These are phyloP conservation scores for Lasioglossum baleicum DNA, from an alignment of 1,140 invertebrate genomes.

Conservation along the genomic window DNA sequence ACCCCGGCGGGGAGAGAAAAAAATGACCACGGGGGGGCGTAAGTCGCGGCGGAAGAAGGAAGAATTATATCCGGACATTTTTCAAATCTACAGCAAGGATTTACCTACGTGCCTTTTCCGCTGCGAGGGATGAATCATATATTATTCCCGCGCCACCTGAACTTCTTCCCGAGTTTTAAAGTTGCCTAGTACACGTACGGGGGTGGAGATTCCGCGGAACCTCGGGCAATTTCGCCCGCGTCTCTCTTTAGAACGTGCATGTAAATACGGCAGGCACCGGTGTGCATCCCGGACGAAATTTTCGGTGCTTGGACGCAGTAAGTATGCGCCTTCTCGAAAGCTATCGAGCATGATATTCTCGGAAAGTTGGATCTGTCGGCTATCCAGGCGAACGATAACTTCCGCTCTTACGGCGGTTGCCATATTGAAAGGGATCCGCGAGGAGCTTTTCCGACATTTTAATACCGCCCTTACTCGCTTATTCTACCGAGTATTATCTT, in stretches of 20 bases:
- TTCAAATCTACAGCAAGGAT: constrained; percentile 71
- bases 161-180: constrained; percentile 40
- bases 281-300: background rate
- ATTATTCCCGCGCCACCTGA: constrained; percentile 27
- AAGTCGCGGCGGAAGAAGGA: background rate
- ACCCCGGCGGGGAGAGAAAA: too few species aligned
- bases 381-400: too few species aligned
- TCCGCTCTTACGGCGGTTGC: too few species aligned
- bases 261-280: constrained; percentile 6
- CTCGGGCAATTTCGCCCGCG: constrained; percentile 23
- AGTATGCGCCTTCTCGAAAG: too few species aligned
- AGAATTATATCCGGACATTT: constrained; percentile 69
- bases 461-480: too few species aligned
- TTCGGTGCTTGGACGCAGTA: background rate
- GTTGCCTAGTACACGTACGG: constrained; percentile 2
- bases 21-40: too few species aligned
- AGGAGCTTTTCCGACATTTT: too few species aligned
- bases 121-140: constrained; percentile 55
- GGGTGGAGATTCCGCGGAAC: constrained; percentile 9
- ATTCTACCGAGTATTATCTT: too few species aligned
- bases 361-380: too few species aligned
- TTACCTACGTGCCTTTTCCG: constrained; percentile 62
- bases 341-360: too few species aligned
- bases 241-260: constrained; percentile 11
- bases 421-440: too few species aligned